phyloP scores from a whole-genome alignment of 2,797 vertebrate genomes.

The Sebastolobus alascanus region DNA sequence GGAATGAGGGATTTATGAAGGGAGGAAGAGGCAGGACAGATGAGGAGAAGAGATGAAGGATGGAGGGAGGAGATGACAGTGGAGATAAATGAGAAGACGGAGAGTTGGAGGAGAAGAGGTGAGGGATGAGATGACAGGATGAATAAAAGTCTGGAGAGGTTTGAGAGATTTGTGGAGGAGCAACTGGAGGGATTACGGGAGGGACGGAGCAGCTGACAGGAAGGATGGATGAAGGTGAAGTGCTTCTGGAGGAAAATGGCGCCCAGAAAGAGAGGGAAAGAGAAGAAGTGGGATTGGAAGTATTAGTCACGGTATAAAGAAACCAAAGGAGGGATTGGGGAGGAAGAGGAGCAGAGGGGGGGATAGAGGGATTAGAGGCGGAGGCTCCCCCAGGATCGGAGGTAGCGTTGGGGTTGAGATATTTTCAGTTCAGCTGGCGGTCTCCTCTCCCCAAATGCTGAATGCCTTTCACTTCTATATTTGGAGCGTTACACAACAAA shows the following conservation, averaged over 20 bases:
- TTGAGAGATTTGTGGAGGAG: neutral
- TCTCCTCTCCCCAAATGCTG: conserved; percentile 57
- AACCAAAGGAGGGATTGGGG: conserved; percentile 26
- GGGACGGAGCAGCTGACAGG: neutral
- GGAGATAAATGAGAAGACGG: conserved; percentile 35
- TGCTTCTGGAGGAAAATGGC: neutral
- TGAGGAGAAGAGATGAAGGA: conserved; percentile 10
- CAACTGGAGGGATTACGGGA: conserved; percentile 17
- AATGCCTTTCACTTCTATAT: conserved; percentile 62
- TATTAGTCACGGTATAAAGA: conserved; percentile 40
- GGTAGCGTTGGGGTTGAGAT: conserved; percentile 47
- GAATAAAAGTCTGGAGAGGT: neutral
- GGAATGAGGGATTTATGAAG: conserved; percentile 12
- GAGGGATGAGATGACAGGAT: conserved; percentile 14
- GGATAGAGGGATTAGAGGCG: conserved; percentile 15
- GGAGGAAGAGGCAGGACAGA: neutral
- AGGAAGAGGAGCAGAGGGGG: neutral
- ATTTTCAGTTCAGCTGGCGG: conserved; percentile 50
- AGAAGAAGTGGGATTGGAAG: conserved; percentile 31
- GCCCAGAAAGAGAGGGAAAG: neutral
- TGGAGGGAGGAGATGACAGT: conserved; percentile 9
- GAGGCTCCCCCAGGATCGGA: conserved; percentile 49
- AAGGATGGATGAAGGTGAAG: neutral
- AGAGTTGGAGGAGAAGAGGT: neutral
- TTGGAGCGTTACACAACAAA: conserved; percentile 76